Base-by-base conservation (phyloP, 2,888 invertebrate genomes). In the Erebia ligea region DNA sequence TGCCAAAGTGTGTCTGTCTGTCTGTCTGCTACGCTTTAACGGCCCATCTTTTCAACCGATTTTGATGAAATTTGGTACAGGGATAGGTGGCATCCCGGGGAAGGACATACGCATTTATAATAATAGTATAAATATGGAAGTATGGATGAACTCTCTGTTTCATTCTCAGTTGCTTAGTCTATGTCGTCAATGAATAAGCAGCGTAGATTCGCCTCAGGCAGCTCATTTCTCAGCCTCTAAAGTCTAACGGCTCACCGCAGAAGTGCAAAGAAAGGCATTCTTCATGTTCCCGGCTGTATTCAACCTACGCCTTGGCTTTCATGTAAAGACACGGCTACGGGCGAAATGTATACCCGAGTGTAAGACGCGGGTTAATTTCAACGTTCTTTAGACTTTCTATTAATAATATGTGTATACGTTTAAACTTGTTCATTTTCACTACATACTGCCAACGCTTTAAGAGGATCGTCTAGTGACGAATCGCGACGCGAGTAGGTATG, bases 181-280 rank as follows among this genome's bases (percentile, higher is more conserved):
- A 10, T 65, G 42, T 10, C 56, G 42, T 56, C 65, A 65, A 65
- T 65, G 72, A 62, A 70, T 71, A 70, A 73, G 68, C 68, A 73
- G 65, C 65, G 68, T 66, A 58, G 68, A 61, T 40, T 48, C 15
- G 72, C 73, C 50, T 50, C 11, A 57, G 73, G 73, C 70, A 48
- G 57, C 68, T 68, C 71, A 73, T 73, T 73, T 73, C 68, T 73
- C 65, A 64, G 56, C 68, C 19, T 25, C 67, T 56, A 34, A 34
- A 5, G 34, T 25, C 67, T 56, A 34, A 34, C 34, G 34, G 34
- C 6, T 56, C 50, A 66, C 66, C 48, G 52, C 68, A 54, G 42
- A 25, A 64, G 17, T 54, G 59, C 62, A 70, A 72, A 70, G 70
- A 70, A 70, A 63, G 52, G 34, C 52, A 67, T 70, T 67, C 69